Conservation (phyloP, 2,113 vertebrate species). For the Psittacula cyanocephala region DNA sequence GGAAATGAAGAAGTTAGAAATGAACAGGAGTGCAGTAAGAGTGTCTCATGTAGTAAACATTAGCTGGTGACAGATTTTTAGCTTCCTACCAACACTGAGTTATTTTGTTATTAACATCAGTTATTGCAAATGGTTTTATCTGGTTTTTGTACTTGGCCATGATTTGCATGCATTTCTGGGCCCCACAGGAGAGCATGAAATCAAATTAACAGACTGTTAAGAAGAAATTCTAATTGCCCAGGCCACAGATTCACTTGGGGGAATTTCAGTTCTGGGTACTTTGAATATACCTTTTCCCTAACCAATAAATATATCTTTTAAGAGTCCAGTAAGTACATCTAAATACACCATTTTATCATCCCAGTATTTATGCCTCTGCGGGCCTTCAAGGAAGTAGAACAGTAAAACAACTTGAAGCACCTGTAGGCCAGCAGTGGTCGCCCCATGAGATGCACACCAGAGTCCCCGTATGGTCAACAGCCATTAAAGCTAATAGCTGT, state of each 20-base stretch:
- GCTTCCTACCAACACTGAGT: background rate
- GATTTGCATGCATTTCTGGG: background rate
- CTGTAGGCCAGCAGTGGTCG: background rate
- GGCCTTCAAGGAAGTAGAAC: background rate
- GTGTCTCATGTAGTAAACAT: background rate
- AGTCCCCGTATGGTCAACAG: background rate
- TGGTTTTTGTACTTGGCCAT: background rate
- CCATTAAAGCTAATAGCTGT: background rate
- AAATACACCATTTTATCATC: background rate
- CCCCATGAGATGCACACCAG: background rate
- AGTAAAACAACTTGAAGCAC: background rate
- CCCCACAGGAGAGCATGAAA: background rate
- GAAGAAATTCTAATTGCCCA: background rate
- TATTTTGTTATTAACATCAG: too few relatives aligned
- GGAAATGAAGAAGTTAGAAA: background rate
- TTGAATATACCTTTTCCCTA: background rate
- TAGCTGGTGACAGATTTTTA: background rate
- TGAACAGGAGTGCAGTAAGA: background rate
- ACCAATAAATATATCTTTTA: background rate
- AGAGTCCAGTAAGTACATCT: background rate
- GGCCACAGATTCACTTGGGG: background rate
- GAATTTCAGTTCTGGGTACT: background rate
- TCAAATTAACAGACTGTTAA: background rate
- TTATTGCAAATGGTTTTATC: background rate
- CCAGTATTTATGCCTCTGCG: background rate